These are phyloP conservation scores for Ophion ellenae DNA, from an alignment of 2,888 invertebrate genomes.

Conservation along the genomic window DNA sequence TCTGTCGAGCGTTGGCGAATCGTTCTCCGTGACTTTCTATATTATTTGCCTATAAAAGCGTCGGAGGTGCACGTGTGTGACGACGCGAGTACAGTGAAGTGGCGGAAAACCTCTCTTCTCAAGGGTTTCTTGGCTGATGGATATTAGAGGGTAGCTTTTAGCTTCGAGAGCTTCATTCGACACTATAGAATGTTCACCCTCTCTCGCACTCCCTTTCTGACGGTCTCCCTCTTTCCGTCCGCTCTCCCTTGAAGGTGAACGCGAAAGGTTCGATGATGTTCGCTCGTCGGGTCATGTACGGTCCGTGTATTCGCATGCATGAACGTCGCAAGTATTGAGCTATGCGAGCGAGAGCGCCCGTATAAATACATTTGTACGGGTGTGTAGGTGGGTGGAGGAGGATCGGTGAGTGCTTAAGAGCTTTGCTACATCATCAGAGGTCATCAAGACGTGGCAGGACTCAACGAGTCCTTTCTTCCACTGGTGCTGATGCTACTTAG, in stretches of 20 bases:
- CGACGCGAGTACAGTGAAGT: slow-evolving; percentile 14
- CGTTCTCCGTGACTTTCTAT: slow-evolving; percentile 18
- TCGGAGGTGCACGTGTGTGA: slow-evolving; percentile 22
- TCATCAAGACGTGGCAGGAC: slow-evolving; percentile 13
- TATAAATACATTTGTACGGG: neutral
- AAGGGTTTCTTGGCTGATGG: slow-evolving; percentile 55
- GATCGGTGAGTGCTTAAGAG: slow-evolving; percentile 1
- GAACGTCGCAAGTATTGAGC: neutral
- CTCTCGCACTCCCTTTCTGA: slow-evolving; percentile 1
- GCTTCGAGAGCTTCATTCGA: slow-evolving; percentile 64
- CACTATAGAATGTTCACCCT: slow-evolving; percentile 36
- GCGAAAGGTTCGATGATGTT: slow-evolving; percentile 46
- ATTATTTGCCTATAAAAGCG: slow-evolving; percentile 37
- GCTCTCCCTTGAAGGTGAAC: slow-evolving; percentile 24
- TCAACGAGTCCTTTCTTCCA: neutral
- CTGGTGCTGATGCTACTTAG: neutral
- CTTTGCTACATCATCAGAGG: slow-evolving; percentile 34
- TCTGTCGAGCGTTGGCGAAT: slow-evolving; percentile 6
- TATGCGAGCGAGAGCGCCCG: neutral
- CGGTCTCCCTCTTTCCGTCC: neutral
- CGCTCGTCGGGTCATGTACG: slow-evolving; percentile 23
- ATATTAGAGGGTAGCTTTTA: slow-evolving; percentile 68
- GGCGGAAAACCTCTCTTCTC: slow-evolving; percentile 39
- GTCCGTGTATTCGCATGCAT: neutral
- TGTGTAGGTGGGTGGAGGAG: neutral